Percentiles rank a stretch among this genome's conserved stretches.
Evolutionary conservation across 2,797 vertebrate genomes (phyloP).

Genomic region (Diplodus puntazzo): DNA sequence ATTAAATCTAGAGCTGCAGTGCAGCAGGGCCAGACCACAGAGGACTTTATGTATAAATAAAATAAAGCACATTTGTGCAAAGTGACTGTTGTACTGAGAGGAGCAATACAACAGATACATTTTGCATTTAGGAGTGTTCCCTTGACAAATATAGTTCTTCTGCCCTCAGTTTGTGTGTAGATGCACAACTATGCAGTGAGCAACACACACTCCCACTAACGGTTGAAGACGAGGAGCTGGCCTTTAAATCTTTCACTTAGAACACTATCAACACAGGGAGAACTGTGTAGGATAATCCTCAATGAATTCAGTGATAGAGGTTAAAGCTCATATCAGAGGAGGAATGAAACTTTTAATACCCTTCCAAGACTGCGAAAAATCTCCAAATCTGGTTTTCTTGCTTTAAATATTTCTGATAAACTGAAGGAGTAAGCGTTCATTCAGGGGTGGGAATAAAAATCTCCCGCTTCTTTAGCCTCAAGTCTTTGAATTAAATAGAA

Average conservation of each 20-base stretch:
- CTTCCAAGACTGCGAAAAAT: no score
- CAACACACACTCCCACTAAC: background rate
- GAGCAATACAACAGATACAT: background rate
- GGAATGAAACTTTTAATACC: background rate
- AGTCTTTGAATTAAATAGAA: background rate
- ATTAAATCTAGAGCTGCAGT: background rate
- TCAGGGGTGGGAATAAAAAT: background rate
- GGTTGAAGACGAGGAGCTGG: background rate
- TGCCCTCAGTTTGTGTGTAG: background rate
- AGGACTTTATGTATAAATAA: conserved; percentile 5
- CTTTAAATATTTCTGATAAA: background rate
- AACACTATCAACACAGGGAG: background rate
- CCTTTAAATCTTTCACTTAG: background rate
- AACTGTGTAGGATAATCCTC: background rate
- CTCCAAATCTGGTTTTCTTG: no score
- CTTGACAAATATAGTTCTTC: background rate
- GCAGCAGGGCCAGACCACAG: conserved; percentile 1
- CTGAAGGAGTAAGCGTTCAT: background rate
- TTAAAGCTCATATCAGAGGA: background rate
- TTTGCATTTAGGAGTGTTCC: conserved; percentile 5
- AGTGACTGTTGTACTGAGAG: background rate
- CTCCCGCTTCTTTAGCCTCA: background rate
- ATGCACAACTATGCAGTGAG: conserved; percentile 2
- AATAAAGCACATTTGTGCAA: conserved; percentile 5
- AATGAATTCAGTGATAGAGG: background rate